Evolutionary conservation across 2,888 invertebrate genomes (phyloP).

Genomic region (Cephus runcator): DNA sequence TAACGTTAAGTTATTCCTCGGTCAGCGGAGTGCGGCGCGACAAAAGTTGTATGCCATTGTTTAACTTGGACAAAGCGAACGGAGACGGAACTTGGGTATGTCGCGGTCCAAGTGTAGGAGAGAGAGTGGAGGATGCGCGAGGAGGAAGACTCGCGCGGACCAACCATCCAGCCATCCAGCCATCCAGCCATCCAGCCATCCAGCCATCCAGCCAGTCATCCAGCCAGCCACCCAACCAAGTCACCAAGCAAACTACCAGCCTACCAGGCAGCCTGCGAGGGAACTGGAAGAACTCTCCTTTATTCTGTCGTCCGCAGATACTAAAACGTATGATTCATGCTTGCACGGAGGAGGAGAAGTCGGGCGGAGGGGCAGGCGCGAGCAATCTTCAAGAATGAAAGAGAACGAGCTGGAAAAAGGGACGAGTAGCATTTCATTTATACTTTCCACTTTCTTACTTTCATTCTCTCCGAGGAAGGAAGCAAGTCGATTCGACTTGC

Average conservation of each 20-base stretch:
- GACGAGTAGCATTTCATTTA: background rate
- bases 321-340: slow-evolving; percentile 45
- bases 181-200: no score
- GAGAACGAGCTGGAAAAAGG: background rate
- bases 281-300: slow-evolving; percentile 26
- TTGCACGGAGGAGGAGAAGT: background rate
- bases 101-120: background rate
- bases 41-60: slow-evolving; percentile 42
- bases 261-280: background rate
- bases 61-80: slow-evolving; percentile 41
- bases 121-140: slow-evolving; percentile 12
- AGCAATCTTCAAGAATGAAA: background rate
- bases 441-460: background rate
- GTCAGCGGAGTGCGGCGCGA: slow-evolving; percentile 24
- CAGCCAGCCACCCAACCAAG: background rate
- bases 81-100: slow-evolving; percentile 10
- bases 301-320: slow-evolving; percentile 46
- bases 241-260: background rate
- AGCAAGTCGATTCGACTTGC: background rate
- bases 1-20: slow-evolving; percentile 25
- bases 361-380: background rate
- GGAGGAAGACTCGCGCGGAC: slow-evolving; percentile 7
- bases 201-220: background rate
- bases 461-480: background rate
- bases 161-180: background rate